A percentile compares a stretch with the other conserved stretches of the same genome.
These are phyloP conservation scores for Mnemiopsis leidyi DNA, from an alignment of 37 sponge, comb jelly and placozoan species.

Conservation along the genomic window DNA sequence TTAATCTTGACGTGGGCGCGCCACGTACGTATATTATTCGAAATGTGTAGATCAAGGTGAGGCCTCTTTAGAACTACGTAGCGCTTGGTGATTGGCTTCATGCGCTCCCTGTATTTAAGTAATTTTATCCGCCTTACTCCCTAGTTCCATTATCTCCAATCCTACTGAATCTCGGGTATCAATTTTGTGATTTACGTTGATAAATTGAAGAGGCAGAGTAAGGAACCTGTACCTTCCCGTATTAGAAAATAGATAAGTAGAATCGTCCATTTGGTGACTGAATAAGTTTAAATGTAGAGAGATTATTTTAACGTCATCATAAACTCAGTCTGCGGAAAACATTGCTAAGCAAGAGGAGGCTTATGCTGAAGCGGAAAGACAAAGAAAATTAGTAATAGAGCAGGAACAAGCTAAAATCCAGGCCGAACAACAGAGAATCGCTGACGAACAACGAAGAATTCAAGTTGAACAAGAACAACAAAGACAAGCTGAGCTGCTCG, in stretches of 20 bases:
- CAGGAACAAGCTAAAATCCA: neutral
- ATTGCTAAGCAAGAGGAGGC: neutral
- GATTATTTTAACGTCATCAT: too few species aligned
- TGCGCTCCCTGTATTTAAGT: neutral
- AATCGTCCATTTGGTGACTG: too few species aligned
- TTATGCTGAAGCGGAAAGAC: neutral
- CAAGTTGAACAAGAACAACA: neutral
- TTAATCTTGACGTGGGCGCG: conserved; percentile 5
- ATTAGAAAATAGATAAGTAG: too few species aligned
- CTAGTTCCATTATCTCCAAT: too few species aligned
- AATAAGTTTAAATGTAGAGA: too few species aligned
- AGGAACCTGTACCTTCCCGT: too few species aligned
- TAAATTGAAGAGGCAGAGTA: too few species aligned
- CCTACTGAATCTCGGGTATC: too few species aligned
- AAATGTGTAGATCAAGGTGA: neutral
- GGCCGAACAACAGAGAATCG: neutral
- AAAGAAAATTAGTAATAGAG: neutral
- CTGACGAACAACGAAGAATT: neutral
- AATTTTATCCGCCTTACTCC: neutral
- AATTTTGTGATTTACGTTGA: too few species aligned
- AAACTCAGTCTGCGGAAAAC: neutral
- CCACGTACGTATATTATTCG: neutral
- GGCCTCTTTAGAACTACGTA: neutral
- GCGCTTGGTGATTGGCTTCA: neutral
- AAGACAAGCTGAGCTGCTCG: neutral